These are phyloP conservation scores for Pleuronectes platessa DNA, from an alignment of 2,113 vertebrate genomes.

Conservation along the genomic window DNA sequence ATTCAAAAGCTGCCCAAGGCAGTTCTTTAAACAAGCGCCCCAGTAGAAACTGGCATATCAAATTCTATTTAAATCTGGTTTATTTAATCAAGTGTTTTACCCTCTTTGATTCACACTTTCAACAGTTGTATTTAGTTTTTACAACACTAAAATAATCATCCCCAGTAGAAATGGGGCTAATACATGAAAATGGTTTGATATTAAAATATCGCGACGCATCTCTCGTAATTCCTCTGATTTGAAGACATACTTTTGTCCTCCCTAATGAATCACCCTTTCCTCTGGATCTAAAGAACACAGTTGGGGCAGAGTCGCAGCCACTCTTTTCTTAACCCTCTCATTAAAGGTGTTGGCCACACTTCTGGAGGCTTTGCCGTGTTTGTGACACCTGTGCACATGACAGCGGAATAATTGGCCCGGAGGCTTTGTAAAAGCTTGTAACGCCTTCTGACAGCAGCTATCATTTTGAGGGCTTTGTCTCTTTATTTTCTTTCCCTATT, in stretches of 20 bases:
- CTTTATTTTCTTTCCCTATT: constrained; percentile 6
- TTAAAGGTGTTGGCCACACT: constrained; percentile 79
- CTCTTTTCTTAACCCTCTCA: constrained; percentile 78
- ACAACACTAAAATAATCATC: no score
- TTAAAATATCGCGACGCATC: background rate
- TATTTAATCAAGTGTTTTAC: constrained; percentile 21
- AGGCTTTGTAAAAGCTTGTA: constrained; percentile 56
- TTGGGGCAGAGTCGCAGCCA: constrained; percentile 5
- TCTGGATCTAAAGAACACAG: constrained; percentile 51
- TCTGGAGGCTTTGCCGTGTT: constrained; percentile 61
- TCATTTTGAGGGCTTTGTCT: constrained; percentile 67
- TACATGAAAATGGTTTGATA: background rate
- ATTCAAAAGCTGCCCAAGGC: constrained; percentile 51
- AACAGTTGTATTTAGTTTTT: no score
- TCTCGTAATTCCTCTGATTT: constrained; percentile 1
- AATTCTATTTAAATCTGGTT: constrained; percentile 24
- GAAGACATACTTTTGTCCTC: constrained; percentile 15
- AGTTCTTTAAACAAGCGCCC: constrained; percentile 60
- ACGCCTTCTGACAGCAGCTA: constrained; percentile 67
- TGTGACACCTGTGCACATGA: constrained; percentile 72
- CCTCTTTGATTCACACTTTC: no score
- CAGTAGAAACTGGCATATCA: constrained; percentile 42
- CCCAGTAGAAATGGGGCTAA: no score
- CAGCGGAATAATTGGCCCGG: constrained; percentile 68
- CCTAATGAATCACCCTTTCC: constrained; percentile 40